Percentiles rank a stretch among this genome's conserved stretches.
These are phyloP conservation scores for Acridotheres tristis DNA, from an alignment of 2,797 vertebrate genomes.

Conservation along the genomic window DNA sequence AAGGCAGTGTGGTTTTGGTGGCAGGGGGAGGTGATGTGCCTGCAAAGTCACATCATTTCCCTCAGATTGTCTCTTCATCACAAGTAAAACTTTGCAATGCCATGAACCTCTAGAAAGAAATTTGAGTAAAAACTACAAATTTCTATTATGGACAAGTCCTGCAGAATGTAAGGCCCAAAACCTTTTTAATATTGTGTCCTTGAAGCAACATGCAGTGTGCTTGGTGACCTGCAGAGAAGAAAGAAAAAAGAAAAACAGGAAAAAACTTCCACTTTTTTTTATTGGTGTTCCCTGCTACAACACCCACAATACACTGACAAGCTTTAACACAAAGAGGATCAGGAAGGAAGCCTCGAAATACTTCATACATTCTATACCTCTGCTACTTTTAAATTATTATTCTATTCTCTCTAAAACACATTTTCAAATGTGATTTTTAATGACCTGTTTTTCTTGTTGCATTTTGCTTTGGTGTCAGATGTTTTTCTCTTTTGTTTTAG, in stretches of 20 bases:
- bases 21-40: background rate
- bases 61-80: background rate
- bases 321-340: rapidly evolving
- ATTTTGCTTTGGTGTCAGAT: background rate
- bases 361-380: background rate
- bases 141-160: background rate
- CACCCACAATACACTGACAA: background rate
- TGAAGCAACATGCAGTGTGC: background rate
- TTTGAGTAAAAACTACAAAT: background rate
- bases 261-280: background rate
- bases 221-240: background rate
- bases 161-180: background rate
- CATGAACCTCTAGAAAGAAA: background rate
- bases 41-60: background rate
- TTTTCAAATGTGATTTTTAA: background rate
- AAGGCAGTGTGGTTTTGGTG: background rate
- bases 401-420: background rate
- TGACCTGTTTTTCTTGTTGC: background rate
- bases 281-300: background rate
- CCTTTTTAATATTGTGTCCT: background rate
- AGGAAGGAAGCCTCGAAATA: background rate
- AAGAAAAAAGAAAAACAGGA: background rate
- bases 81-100: background rate
- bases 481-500: background rate
- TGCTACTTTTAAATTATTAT: background rate